These are phyloP conservation scores for Cyprinodon tularosa DNA, from an alignment of 2,113 vertebrate genomes.

Conservation along the genomic window DNA sequence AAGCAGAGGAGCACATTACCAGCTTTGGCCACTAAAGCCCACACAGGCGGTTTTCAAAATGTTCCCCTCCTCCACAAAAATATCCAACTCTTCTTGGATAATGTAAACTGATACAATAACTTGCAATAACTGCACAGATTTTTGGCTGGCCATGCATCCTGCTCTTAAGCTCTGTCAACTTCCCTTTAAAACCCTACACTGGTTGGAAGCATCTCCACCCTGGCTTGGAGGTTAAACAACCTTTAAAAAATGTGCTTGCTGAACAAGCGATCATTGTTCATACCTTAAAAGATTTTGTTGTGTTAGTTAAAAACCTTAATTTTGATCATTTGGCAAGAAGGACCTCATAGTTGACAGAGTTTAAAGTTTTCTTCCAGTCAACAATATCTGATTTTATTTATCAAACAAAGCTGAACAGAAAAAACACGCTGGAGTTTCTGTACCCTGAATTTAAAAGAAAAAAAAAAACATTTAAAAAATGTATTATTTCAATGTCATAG, in stretches of 20 bases:
- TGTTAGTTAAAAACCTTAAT: neutral
- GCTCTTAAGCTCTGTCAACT: slow-evolving; percentile 82
- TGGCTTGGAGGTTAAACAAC: slow-evolving; percentile 28
- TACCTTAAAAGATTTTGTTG: neutral
- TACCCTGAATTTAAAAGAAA: neutral
- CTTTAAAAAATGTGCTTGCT: slow-evolving; percentile 8
- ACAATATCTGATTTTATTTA: neutral
- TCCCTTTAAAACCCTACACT: slow-evolving; percentile 71
- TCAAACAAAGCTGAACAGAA: neutral
- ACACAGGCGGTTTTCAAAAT: slow-evolving; percentile 8
- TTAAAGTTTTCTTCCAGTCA: neutral
- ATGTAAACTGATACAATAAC: slow-evolving; percentile 55
- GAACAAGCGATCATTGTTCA: slow-evolving; percentile 12
- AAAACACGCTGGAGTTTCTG: neutral
- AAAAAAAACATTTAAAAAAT: too few species aligned
- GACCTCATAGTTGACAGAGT: too few species aligned
- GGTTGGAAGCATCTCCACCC: slow-evolving; percentile 60
- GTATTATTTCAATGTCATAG: too few species aligned
- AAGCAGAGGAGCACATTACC: neutral
- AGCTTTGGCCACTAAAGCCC: neutral
- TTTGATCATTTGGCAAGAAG: neutral
- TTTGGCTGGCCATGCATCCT: slow-evolving; percentile 64
- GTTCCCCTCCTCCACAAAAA: slow-evolving; percentile 42
- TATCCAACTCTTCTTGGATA: slow-evolving; percentile 36
- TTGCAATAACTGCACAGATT: slow-evolving; percentile 42